Base-by-base conservation (phyloP, 2,113 vertebrate genomes). In the Myocastor coypus region DNA sequence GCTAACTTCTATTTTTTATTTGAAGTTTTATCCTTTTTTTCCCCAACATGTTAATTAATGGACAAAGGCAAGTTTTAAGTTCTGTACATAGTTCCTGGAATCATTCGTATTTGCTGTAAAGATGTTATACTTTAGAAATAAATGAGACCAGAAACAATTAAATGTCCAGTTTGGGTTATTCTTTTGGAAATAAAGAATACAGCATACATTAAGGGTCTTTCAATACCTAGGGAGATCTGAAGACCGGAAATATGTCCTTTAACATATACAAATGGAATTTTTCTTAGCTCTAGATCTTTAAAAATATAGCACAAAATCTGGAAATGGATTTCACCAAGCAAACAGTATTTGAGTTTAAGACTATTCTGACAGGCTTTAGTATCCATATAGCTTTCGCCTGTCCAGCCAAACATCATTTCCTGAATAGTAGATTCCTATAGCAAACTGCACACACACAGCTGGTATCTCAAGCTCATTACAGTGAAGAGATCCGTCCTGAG, bases 371-470 rank as follows among this genome's bases (percentile, higher is more conserved):
- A 73, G 50, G 68, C 73, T 46, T 82, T 73, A 40, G 59, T 26
- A 28, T 40, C 91, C 57, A 40, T 30, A 37, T 0, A 81, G 75
- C 20, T 55, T 73, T 42, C 46, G 75, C 30, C 24, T 63, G 28
- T 37, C 83, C 93, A 83, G 86, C 78, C 88, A 97, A 89, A 94
- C 78, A 10, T 8, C 50, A 94, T 83, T 91, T 96, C 91, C 94
- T 75, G 59, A 78, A 52, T 3, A 63, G 73, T 26, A 77, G 63
- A 55, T 42, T 69, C 9, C 66, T 66, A 37, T 0, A 37, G 69
- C 17, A 24, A 89, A 17, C 40, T 32, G 10, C 24, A 46, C 28
- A 40, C 42, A 46, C 64, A 86, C 86, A 95, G 92, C 92, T 92
- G 92, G 30, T 73, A 55, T 77, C 63, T 87, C 66, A 20, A 40